phyloP scores from a whole-genome alignment of 2,888 invertebrate species.

The Torymus tubicola region DNA sequence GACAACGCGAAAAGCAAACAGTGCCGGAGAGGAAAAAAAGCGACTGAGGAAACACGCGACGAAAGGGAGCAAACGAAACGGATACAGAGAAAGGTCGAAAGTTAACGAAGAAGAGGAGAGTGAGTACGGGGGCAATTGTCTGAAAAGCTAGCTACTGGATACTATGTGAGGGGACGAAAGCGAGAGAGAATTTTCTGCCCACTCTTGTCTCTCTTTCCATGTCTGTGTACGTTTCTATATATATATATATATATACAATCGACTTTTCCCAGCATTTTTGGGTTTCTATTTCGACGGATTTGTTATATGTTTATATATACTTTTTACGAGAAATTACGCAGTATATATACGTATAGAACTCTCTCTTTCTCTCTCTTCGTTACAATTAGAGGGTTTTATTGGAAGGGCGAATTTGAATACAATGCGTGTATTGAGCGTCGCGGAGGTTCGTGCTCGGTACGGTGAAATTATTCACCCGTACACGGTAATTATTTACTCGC shows the following conservation, averaged over 20 bases:
- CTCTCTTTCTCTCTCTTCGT: no score
- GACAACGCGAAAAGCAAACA: no score
- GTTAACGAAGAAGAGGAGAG: constrained; percentile 3
- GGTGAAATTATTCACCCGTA: constrained; percentile 39
- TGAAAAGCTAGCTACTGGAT: constrained; percentile 28
- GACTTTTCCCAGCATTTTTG: constrained; percentile 20
- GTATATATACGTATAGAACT: no score
- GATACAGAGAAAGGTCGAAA: not conserved
- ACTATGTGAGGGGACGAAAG: constrained; percentile 25
- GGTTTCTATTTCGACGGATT: no score
- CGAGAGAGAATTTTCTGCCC: constrained; percentile 50
- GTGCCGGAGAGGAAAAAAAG: no score
- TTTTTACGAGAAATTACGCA: no score
- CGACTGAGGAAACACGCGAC: no score
- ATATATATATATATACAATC: constrained; percentile 31
- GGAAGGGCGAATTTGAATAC: constrained; percentile 44
- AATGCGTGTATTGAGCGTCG: constrained; percentile 28
- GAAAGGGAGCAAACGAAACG: no score
- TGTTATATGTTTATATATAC: no score
- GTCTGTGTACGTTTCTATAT: not conserved
- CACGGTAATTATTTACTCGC: no score
- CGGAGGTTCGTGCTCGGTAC: not conserved
- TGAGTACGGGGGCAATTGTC: constrained; percentile 37
- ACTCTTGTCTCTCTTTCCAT: no score
- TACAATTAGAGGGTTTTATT: constrained; percentile 45